Conservation (phyloP, 2,113 vertebrate species). For the Callopanchax toddi region DNA sequence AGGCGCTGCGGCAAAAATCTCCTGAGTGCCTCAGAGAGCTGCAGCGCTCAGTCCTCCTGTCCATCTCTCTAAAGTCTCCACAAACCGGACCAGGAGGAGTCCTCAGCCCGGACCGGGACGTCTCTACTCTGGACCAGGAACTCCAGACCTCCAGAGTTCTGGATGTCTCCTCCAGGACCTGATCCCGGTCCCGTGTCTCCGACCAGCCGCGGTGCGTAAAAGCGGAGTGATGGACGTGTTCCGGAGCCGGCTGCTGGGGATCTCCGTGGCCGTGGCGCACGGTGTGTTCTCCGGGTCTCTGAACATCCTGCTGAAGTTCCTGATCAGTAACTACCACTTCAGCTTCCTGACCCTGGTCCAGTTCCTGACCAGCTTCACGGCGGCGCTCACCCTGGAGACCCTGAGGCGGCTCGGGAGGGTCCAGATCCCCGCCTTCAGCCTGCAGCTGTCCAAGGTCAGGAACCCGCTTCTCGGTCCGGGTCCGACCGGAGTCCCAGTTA, state of each 20-base stretch:
- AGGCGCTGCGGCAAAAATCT: constrained; percentile 64
- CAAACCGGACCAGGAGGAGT: neutral
- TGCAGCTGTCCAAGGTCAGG: constrained; percentile 84
- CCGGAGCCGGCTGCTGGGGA: constrained; percentile 83
- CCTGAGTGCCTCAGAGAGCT: constrained; percentile 16
- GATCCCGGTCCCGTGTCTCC: neutral
- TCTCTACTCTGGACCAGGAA: too few species aligned
- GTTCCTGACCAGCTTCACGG: constrained; percentile 88
- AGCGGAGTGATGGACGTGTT: constrained; percentile 72
- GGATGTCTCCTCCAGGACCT: too few species aligned
- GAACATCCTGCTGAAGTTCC: constrained; percentile 95
- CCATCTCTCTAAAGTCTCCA: neutral
- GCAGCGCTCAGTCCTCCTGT: neutral
- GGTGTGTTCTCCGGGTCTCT: constrained; percentile 93
- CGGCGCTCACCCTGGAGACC: constrained; percentile 87
- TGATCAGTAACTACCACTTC: constrained; percentile 89
- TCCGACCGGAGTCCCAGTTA: too few species aligned
- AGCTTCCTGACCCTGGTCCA: constrained; percentile 92
- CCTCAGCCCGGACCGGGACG: too few species aligned
- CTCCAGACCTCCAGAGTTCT: too few species aligned
- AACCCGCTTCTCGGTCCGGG: too few species aligned
- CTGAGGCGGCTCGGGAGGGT: constrained; percentile 86
- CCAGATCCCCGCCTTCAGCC: constrained; percentile 86
- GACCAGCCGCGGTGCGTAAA: constrained; percentile 14
- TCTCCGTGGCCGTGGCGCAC: constrained; percentile 93